Evolutionary conservation across 2,797 vertebrate species (phyloP).

Genomic region (Helicolenus hilgendorfi): DNA sequence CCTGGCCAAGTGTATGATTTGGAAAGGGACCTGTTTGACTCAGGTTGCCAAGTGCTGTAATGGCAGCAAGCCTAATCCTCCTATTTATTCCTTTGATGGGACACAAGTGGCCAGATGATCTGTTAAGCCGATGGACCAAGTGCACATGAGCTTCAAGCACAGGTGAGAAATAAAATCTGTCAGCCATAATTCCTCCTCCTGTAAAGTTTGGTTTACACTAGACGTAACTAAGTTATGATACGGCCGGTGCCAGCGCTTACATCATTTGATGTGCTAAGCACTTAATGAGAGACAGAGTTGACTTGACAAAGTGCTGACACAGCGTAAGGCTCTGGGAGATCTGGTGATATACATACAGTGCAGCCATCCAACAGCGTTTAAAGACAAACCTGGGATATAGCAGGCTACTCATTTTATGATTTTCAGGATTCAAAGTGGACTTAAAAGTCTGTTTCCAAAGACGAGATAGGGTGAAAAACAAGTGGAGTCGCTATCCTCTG

Average conservation of each 20-base stretch:
- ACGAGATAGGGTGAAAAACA: constrained; percentile 43
- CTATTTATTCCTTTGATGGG: constrained; percentile 64
- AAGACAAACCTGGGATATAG: constrained; percentile 46
- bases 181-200: constrained; percentile 50
- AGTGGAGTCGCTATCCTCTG: constrained; percentile 26
- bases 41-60: constrained; percentile 63
- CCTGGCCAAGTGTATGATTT: constrained; percentile 52
- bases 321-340: constrained; percentile 40
- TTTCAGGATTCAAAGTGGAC: constrained; percentile 6
- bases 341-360: constrained; percentile 44
- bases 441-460: constrained; percentile 25
- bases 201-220: constrained; percentile 45
- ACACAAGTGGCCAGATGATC: constrained; percentile 68
- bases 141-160: constrained; percentile 46
- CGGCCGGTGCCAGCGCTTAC: constrained; percentile 62
- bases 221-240: constrained; percentile 45
- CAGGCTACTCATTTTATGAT: constrained; percentile 11
- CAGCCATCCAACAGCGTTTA: constrained; percentile 37
- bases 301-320: constrained; percentile 70
- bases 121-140: constrained; percentile 47
- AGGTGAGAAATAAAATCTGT: constrained; percentile 76
- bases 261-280: constrained; percentile 67
- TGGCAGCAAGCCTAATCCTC: constrained; percentile 65
- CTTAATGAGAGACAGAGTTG: constrained; percentile 69
- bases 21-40: background rate